Conservation (phyloP, 2,113 vertebrate genomes). For the Menidia beryllina region DNA sequence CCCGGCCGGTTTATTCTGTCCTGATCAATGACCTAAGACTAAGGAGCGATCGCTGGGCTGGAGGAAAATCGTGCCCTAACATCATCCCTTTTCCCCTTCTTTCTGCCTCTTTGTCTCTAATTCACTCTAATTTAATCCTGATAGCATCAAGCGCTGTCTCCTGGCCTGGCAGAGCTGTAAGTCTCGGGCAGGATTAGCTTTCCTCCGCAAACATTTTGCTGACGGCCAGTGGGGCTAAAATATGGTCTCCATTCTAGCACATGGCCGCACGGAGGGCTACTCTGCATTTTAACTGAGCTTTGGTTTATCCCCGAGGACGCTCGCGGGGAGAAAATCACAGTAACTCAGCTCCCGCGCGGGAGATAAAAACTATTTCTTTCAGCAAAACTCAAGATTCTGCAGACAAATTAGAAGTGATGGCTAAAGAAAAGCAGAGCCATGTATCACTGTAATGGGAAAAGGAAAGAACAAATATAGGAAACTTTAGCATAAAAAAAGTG, state of each 20-base stretch:
- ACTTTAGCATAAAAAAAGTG: conserved; percentile 53
- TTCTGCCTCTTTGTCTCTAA: conserved; percentile 80
- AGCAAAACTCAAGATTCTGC: conserved; percentile 63
- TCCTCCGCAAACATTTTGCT: conserved; percentile 78
- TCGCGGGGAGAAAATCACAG: conserved; percentile 32
- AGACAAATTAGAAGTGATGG: conserved; percentile 73
- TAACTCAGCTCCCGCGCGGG: conserved; percentile 5
- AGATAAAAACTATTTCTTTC: conserved; percentile 70
- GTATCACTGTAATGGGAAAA: conserved; percentile 69
- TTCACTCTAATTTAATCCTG: conserved; percentile 86
- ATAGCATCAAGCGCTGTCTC: conserved; percentile 83
- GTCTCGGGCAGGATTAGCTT: conserved; percentile 80
- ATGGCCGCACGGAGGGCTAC: conserved; percentile 55
- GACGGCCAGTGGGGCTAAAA: conserved; percentile 75
- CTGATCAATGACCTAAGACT: conserved; percentile 75
- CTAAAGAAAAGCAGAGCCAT: conserved; percentile 49
- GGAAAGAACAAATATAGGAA: conserved; percentile 61
- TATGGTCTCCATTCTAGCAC: conserved; percentile 71
- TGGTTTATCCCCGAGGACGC: conserved; percentile 65
- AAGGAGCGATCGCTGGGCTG: conserved; percentile 75
- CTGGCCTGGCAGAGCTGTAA: conserved; percentile 77
- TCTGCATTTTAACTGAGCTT: conserved; percentile 81
- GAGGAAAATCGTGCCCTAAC: conserved; percentile 75
- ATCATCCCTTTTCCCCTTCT: conserved; percentile 74
- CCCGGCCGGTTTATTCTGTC: conserved; percentile 67